A percentile compares a stretch with the other conserved stretches of the same genome.
phyloP scores from a whole-genome alignment of 2,113 vertebrate genomes.

The Aegotheles bennettii region DNA sequence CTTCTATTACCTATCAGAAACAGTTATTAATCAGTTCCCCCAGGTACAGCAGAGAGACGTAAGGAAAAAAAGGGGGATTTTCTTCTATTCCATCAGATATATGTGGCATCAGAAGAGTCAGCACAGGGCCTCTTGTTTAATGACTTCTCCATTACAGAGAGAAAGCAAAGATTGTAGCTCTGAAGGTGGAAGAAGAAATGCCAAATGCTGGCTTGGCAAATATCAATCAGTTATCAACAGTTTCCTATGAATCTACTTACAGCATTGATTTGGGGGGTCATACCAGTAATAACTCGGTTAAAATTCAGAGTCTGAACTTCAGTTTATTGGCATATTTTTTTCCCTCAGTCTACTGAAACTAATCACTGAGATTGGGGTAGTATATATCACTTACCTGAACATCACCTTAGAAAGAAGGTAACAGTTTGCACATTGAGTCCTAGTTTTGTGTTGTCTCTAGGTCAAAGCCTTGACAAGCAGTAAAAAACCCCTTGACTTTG shows the following conservation, averaged over 20 bases:
- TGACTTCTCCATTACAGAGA: not conserved
- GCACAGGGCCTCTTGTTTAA: not conserved
- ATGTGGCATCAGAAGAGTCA: not conserved
- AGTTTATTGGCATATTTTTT: not conserved
- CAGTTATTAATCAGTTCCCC: not conserved
- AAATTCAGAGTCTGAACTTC: not conserved
- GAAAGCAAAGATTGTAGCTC: not conserved
- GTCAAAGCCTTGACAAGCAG: not conserved
- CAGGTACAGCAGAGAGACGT: not conserved
- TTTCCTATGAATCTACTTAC: not conserved
- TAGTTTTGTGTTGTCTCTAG: not conserved
- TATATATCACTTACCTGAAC: not conserved
- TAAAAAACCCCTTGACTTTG: not conserved
- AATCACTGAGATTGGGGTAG: not conserved
- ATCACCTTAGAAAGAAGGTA: not conserved
- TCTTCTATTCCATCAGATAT: not conserved
- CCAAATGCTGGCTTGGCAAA: not conserved
- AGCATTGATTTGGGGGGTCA: not conserved
- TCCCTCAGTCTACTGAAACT: not conserved
- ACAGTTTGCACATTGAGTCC: not conserved
- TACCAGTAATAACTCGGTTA: not conserved
- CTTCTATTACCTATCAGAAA: not conserved
- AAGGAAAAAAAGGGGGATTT: not conserved
- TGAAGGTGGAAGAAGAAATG: not conserved
- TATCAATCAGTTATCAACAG: not conserved